These are phyloP conservation scores for Pogonocherus hispidulus DNA, from an alignment of 2,888 invertebrate genomes.

Conservation along the genomic window DNA sequence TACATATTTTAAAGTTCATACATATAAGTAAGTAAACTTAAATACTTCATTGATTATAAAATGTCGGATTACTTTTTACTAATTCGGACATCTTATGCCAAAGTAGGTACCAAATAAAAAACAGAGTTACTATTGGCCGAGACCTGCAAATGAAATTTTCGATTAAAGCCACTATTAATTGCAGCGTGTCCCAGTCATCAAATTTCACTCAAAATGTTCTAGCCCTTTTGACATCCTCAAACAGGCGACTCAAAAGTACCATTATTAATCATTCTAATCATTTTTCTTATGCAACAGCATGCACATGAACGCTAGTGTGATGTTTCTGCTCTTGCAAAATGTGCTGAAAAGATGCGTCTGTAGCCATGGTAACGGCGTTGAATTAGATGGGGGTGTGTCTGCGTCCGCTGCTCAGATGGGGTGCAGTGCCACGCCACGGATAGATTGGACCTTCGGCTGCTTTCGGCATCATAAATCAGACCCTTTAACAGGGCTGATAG, in stretches of 20 bases:
- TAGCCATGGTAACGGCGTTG: slow-evolving; percentile 59
- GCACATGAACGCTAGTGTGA: slow-evolving; percentile 40
- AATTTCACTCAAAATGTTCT: slow-evolving; percentile 5
- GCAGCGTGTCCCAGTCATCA: not conserved
- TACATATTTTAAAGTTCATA: no score
- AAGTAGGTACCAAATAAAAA: no score
- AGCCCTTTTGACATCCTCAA: no score
- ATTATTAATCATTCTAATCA: slow-evolving; percentile 51
- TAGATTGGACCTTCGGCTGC: slow-evolving; percentile 50
- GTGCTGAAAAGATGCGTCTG: slow-evolving; percentile 60
- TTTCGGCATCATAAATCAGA: slow-evolving; percentile 51
- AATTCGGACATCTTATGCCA: no score
- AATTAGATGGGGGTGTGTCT: slow-evolving; percentile 56
- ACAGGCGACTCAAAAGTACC: slow-evolving; percentile 9
- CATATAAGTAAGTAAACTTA: no score
- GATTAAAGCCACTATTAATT: not conserved
- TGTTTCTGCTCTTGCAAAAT: slow-evolving; percentile 35
- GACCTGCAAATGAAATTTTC: no score
- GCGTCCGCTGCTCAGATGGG: slow-evolving; percentile 42
- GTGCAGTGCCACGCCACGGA: slow-evolving; percentile 39
- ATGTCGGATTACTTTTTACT: no score
- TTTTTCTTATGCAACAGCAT: slow-evolving; percentile 47
- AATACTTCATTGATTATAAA: no score
- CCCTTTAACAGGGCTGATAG: slow-evolving; percentile 45
- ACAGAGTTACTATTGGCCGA: no score